Evolutionary conservation across 1,140 invertebrate species (phyloP), one percentile per base, ranked within the genome.

Genomic region (Cotesia vestalis): DNA sequence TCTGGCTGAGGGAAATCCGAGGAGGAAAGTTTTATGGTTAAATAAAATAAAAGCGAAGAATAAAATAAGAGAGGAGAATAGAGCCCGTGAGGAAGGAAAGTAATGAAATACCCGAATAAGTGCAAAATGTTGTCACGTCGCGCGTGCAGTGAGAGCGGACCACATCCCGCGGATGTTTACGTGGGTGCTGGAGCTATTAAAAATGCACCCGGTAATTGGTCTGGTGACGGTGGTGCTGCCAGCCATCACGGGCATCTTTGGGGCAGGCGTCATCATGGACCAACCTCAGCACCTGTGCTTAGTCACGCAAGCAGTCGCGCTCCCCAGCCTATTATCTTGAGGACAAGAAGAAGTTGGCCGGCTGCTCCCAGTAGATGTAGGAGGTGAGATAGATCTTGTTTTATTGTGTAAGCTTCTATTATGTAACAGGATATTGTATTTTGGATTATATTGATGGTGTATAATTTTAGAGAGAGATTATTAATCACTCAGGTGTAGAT

Each of bases 231-330:
- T 20, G 34, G 46, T 9, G 27, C 46, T 40, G 38, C 1, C 9
- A 40, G 20, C 11, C 46, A 14, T 40, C 51, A 62, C 64, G 59
- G 60, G 64, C 89, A 90, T 76, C 83, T 90, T 27, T 89, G 90
- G 89, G 88, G 87, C 17, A 87, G 86, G 71, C 81, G 83, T 62
- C 84, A 85, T 68, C 88, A 89, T 75, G 91, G 91, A 81, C 84
- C 90, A 17, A 91, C 91, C 5, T 91, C 90, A 2, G 90, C 90
- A 1, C 90, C 90, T 2, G 89, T 91, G 69, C 91, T 92, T 84
- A 89, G 90, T 46, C 85, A 88, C 73, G 81, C 85, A 4, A 46
- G 5, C 11, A 86, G 87, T 55, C 40, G 46, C 1, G 34, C 36
- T 57, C 87, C 86, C 38, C 85, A 88, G 0, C 90, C 88, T 4